A percentile compares a stretch with the other conserved stretches of the same genome.
Evolutionary conservation across 2,113 vertebrate genomes (phyloP).

Genomic region (Hippopotamus amphibius): DNA sequence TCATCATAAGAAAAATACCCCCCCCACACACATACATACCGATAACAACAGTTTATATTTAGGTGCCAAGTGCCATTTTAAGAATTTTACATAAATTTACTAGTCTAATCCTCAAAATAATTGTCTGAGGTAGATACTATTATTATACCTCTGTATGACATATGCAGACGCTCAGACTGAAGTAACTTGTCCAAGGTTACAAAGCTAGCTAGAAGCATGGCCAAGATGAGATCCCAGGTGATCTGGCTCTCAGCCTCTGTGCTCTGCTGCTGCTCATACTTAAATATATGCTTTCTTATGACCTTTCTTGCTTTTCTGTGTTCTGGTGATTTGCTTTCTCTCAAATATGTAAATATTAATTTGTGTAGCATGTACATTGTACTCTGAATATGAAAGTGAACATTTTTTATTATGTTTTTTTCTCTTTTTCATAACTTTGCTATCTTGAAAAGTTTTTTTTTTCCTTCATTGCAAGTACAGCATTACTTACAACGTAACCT

Average conservation of each 20-base stretch:
- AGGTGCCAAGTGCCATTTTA: not conserved
- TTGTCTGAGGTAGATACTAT: slow-evolving; percentile 8
- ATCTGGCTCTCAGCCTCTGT: not conserved
- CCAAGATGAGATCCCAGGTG: not conserved
- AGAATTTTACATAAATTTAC: slow-evolving; percentile 21
- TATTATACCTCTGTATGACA: not conserved
- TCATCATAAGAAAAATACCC: not conserved
- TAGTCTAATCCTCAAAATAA: slow-evolving; percentile 11
- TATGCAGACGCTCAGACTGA: not conserved
- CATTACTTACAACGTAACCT: not conserved
- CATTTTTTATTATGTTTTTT: not conserved
- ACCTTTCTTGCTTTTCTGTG: not conserved
- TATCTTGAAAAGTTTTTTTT: not conserved
- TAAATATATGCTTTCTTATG: not conserved
- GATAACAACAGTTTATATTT: not conserved
- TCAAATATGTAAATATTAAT: not conserved
- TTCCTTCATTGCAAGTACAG: not conserved
- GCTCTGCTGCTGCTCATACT: not conserved
- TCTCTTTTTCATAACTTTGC: not conserved
- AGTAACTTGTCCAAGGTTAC: not conserved
- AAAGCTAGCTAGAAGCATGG: not conserved
- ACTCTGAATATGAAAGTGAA: not conserved
- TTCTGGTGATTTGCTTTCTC: not conserved
- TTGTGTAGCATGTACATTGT: not conserved
- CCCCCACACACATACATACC: not conserved